These are phyloP conservation scores for Rhabdophis nuchalis DNA, from an alignment of 2,797 vertebrate genomes.

Conservation along the genomic window DNA sequence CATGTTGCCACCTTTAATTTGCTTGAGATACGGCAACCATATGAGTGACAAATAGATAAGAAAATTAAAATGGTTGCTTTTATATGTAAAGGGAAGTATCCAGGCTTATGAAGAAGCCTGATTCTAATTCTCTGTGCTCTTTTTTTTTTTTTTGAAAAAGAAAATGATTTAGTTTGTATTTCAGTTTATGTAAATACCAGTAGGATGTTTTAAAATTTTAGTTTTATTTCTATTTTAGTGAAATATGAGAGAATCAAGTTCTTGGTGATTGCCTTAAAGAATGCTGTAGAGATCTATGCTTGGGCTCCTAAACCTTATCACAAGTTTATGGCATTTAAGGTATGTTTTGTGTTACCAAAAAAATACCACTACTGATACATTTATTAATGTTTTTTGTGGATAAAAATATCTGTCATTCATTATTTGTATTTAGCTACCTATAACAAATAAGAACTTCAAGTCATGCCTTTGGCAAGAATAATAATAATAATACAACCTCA, in stretches of 20 bases:
- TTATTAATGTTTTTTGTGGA: not conserved
- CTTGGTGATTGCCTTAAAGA: conserved; percentile 98
- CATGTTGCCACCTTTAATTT: not conserved
- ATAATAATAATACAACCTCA: not conserved
- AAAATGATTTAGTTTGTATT: not conserved
- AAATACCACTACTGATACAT: not conserved
- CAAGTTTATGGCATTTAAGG: conserved; percentile 99
- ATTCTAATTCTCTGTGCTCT: not conserved
- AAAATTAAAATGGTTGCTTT: not conserved
- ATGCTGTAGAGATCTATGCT: conserved; percentile 95
- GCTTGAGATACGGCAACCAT: not conserved
- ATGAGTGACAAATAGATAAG: not conserved
- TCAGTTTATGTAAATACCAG: conserved; percentile 13
- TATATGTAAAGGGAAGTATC: not conserved
- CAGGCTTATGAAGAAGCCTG: not conserved
- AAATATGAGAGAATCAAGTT: conserved; percentile 99
- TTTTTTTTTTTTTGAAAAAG: not conserved
- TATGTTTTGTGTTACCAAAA: conserved; percentile 59
- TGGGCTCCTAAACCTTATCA: conserved; percentile 99
- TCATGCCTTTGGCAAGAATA: not conserved
- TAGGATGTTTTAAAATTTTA: not conserved
- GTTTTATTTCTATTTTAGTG: conserved; percentile 75
- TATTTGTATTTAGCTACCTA: not conserved
- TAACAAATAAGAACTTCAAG: not conserved
- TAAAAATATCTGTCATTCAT: not conserved